Base-by-base conservation (phyloP, 1,140 invertebrate genomes). In the Lepidotrigona ventralis region DNA sequence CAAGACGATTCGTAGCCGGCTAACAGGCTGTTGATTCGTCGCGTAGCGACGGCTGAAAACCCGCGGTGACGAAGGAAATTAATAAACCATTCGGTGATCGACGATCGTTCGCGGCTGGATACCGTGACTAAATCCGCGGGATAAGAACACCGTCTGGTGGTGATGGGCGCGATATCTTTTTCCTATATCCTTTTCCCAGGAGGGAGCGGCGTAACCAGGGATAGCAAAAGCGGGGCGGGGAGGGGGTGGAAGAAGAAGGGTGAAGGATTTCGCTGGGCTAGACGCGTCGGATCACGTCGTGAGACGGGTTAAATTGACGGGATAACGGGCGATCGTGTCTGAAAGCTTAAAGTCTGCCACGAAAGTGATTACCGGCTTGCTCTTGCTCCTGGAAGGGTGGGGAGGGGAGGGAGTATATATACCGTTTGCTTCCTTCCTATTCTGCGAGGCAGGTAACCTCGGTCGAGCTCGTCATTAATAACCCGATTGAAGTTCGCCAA, bases 331-430 rank as follows among this genome's bases (percentile, higher is more conserved):
- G 84, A 84, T 89, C 84, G 80, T 84, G 84, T 88, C 84, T 88
- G 75, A 86, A 89, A 86, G 87, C 86, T 88, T 88, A 88, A 88
- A 88, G 84, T 86, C 87, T 84, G 71, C 80, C 81, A 63, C 87
- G 81, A 88, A 86, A 89, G 87, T 89, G 87, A 89, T 89, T 89
- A 89, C 79, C 79, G 86, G 66, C 77, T 75, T 72, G 64, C 71
- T 83, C 54, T 21, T 60, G 69, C 19, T 88, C 39, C 39, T 8
- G 39, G 6, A 8, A 8, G 39, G 5, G 6, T 4, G 39, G 39
- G 0, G 39, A 0, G 6, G 39, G 39, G 8, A 46, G 39, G 39
- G 77, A 33, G 33, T 76, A 75, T 53, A 58, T 64, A 68, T 58
- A 68, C 64, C 66, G 5, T 64, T 12, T 46, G 29, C 26, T 29